Conservation (phyloP, 2,797 vertebrate species). For the Girardinus metallicus region DNA sequence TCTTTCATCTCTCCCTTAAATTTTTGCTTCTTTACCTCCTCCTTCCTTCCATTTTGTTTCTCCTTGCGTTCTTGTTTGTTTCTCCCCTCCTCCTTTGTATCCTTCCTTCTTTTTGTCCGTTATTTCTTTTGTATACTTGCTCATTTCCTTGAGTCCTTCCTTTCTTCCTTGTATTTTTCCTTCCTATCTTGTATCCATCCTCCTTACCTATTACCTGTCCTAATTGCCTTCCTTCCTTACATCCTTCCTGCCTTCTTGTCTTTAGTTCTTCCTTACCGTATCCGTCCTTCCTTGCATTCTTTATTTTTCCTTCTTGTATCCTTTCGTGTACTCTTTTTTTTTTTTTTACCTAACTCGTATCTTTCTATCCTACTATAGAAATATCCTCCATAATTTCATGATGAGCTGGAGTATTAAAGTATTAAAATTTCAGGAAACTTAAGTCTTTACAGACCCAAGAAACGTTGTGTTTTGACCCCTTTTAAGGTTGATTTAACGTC, state of each 20-base stretch:
- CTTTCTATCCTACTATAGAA: neutral
- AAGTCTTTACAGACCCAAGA: constrained; percentile 6
- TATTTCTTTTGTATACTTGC: no score
- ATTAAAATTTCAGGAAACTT: neutral
- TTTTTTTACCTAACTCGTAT: neutral
- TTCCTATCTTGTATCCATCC: neutral
- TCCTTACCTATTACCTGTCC: neutral
- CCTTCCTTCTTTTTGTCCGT: no score
- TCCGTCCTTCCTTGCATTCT: neutral
- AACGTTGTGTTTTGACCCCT: neutral
- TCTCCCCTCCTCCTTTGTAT: neutral
- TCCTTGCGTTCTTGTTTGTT: no score
- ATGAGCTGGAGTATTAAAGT: neutral
- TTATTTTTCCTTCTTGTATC: neutral
- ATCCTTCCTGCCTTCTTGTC: neutral
- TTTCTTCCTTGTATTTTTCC: neutral
- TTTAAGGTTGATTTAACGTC: neutral
- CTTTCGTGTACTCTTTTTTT: neutral
- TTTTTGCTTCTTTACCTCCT: no score
- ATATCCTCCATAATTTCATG: neutral
- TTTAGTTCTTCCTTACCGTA: no score
- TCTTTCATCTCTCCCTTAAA: no score
- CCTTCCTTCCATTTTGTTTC: no score
- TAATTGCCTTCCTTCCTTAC: neutral
- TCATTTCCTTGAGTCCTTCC: neutral